These are phyloP conservation scores for Neodiprion pinetum DNA, from an alignment of 1,140 invertebrate species.

Conservation along the genomic window DNA sequence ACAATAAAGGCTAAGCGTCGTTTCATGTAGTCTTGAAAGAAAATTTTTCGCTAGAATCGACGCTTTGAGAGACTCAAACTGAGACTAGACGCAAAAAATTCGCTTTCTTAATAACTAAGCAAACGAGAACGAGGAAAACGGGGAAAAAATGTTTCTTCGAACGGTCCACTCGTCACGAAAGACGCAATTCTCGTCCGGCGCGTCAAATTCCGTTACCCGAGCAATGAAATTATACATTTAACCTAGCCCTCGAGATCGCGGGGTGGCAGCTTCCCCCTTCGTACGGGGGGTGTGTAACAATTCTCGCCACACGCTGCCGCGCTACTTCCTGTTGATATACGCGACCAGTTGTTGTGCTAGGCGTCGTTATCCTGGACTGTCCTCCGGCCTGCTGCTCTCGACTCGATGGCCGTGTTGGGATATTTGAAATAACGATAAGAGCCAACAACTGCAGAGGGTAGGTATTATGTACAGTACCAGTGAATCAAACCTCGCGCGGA, in stretches of 20 bases:
- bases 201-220: neutral
- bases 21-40: too few species aligned
- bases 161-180: neutral
- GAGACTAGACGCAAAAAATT: too few species aligned
- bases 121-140: too few species aligned
- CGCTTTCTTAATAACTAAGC: too few species aligned
- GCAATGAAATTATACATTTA: neutral
- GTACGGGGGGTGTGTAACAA: neutral
- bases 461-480: neutral
- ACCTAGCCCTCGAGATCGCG: conserved; percentile 4
- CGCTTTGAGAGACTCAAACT: too few species aligned
- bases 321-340: neutral
- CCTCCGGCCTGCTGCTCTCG: conserved; percentile 3
- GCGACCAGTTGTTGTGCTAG: neutral
- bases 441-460: conserved; percentile 5
- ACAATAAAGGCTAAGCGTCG: too few species aligned
- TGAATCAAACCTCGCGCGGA: neutral
- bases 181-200: neutral
- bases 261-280: too few species aligned
- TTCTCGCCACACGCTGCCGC: neutral
- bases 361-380: neutral
- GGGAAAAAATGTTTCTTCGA: too few species aligned
- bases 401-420: conserved; percentile 1
- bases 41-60: too few species aligned
- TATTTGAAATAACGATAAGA: conserved; percentile 8